Evolutionary conservation across 2,888 invertebrate genomes (phyloP), one percentile per base, ranked within the genome.

Genomic region (Amiota mariae): DNA sequence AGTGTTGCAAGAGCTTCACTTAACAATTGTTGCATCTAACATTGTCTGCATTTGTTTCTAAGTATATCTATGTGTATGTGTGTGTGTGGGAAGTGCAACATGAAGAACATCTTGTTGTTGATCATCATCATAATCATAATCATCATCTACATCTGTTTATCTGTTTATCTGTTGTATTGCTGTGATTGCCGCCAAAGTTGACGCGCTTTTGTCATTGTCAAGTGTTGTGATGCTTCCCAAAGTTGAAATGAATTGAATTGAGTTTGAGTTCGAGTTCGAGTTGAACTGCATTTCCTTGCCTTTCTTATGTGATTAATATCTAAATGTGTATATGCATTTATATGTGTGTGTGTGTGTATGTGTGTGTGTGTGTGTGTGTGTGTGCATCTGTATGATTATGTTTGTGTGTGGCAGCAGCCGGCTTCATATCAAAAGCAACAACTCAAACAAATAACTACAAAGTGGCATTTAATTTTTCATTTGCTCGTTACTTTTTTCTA

Each of bases 281-380:
- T 74, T 70, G 18, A 68, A 18, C 73, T 80, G 80, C 85, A 82
- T 82, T 83, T 84, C 80, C 46, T 63, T 63, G 63, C 11, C 9
- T 59, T 59, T 67, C n/a, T 13, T 49, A 11, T 13, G 63, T 46
- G 10, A 36, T 36, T 36, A 36, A 36, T 36, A 6, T 6, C 36
- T 36, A 36, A 36, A 36, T 6, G 36, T 36, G 3, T 36, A 36
- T n/a, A n/a, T n/a, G n/a, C n/a, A n/a, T n/a, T n/a, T n/a, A n/a
- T n/a, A n/a, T n/a, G n/a, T 36, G 36, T 36, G 56, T 15, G 8
- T 1, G 46, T 47, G 36, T 57, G 56, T n/a, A 36, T 70, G 70
- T 13, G 56, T 56, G 70, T 36, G 18, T 20, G 18, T 49, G 49
- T 47, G 49, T 12, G 24, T 68, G 56, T 72, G 70, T 66, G 71